Evolutionary conservation across 2,888 invertebrate genomes (phyloP), one percentile per base, ranked within the genome.

Genomic region (Globia sparganii): DNA sequence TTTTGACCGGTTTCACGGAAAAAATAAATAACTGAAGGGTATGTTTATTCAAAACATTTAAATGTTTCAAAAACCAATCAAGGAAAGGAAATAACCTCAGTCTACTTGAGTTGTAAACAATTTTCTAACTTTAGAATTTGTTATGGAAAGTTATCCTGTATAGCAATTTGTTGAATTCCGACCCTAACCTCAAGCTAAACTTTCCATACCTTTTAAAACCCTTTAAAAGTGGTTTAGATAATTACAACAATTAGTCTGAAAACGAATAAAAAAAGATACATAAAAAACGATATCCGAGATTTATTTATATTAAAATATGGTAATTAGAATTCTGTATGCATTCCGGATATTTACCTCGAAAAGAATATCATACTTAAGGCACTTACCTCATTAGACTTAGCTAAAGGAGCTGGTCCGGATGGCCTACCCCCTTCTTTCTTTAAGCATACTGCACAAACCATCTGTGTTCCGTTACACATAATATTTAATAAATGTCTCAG

Each of bases 161-260:
- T 21, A 62, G 15, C 18, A 71, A 78, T 61, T 43, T 43, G 78
- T 37, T 71, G 43, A 62, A 71, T 71, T 3, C 34, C 11, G 43
- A 34, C 18, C 31, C 15, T 34, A 69, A 61, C 28, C 40, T 37
- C 31, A 4, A 53, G 13, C 18, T 34, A 4, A 70, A 62, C 28
- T 62, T 78, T 46, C 34, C 46, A 75, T 21, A 46, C 3, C 11
- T 11, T 53, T 9, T 25, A 25, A 25, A 53, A 43, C 21, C 53
- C n/a, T 53, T 53, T 53, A 46, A 64, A 46, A 46, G 4, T 31
- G 13, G 59, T 77, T 28, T 4, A 58, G 15, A 8, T 5, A 53
- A 9, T 49, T 49, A 13, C 6, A 25, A 78, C 13, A 34, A 49
- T 65, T 56, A 28, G n/a, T 13, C 34, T 43, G 15, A 28, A 72